Evolutionary conservation across 2,888 invertebrate species (phyloP), one percentile per base, ranked within the genome.

Genomic region (Epistrophe grossulariae): DNA sequence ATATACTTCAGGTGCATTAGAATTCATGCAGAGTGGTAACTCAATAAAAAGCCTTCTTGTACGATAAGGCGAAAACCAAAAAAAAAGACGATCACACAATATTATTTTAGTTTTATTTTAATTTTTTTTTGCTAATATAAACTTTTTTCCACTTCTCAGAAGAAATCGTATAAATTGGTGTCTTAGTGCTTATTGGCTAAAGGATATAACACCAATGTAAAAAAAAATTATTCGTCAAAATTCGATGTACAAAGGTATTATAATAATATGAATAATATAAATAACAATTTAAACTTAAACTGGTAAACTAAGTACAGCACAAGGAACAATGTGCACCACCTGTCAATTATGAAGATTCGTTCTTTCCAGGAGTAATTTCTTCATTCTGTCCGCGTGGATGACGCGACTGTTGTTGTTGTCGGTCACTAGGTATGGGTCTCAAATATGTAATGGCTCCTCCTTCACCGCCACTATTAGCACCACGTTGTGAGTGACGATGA

Each of bases 321-420:
- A 59, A 52, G 40, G 55, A 28, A 62, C 62, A 62, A 55, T 78
- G 66, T 72, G 71, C 82, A 59, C 40, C 72, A 35, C 17, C 68
- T 50, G 11, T 62, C 19, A 57, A 87, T 87, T 87, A 87, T 43
- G 83, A 87, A 11, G 87, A 76, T 19, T 81, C 17, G 9, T 52
- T 84, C 60, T 81, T 78, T 50, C 77, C 88, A 48, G 91, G 89
- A 9, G 91, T 90, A 28, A 89, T 90, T n/a, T 92, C 91, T 62
- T 92, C 92, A 80, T 90, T 90, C 50, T 92, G 91, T 35, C 92
- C 91, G 0, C 92, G 89, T 1, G 92, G 91, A 79, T 90, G 90
- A 40, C 92, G 90, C 71, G 89, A 88, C 62, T 89, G 89, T 72
- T 90, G 89, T 40, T 89, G 89, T 40, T 89, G 89, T 68, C 89